Conservation (phyloP, 2,888 invertebrate species). For the Cantharis lateralis region DNA sequence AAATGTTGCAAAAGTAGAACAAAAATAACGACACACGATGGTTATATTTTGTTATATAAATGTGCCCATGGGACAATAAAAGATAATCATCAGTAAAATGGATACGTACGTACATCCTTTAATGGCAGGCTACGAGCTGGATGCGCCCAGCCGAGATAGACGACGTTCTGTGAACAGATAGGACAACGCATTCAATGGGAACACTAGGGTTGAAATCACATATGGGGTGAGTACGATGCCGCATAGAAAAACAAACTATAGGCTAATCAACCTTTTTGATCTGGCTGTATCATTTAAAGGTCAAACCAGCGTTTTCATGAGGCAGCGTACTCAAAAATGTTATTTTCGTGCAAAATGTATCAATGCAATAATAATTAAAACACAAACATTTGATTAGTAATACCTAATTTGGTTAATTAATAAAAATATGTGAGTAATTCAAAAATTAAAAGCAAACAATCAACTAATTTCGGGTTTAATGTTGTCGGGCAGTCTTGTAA, state of each 20-base stretch:
- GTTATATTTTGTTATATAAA: conserved; percentile 8
- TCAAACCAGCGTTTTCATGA: neutral
- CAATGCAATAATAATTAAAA: conserved; percentile 5
- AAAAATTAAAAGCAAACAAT: neutral
- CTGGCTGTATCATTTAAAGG: neutral
- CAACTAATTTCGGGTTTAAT: neutral
- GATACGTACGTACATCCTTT: conserved; percentile 43
- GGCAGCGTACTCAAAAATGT: neutral
- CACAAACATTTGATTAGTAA: neutral
- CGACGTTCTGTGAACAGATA: conserved; percentile 84
- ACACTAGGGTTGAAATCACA: neutral
- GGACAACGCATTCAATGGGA: conserved; percentile 40
- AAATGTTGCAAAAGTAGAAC: neutral
- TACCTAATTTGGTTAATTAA: neutral
- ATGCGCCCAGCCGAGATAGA: conserved; percentile 87
- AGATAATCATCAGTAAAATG: conserved; percentile 19
- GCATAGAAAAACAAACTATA: conserved; percentile 12
- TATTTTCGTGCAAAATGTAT: conserved; percentile 3
- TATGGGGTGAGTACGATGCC: conserved; percentile 17
- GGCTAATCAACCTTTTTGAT: neutral
- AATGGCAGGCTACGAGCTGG: conserved; percentile 73
- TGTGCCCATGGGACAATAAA: conserved; percentile 20
- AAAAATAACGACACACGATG: neutral
- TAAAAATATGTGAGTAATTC: neutral
- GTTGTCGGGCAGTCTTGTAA: neutral